Percentiles rank a stretch among this genome's conserved stretches.
phyloP scores from a whole-genome alignment of 2,797 vertebrate genomes.

The Myripristis murdjan region DNA sequence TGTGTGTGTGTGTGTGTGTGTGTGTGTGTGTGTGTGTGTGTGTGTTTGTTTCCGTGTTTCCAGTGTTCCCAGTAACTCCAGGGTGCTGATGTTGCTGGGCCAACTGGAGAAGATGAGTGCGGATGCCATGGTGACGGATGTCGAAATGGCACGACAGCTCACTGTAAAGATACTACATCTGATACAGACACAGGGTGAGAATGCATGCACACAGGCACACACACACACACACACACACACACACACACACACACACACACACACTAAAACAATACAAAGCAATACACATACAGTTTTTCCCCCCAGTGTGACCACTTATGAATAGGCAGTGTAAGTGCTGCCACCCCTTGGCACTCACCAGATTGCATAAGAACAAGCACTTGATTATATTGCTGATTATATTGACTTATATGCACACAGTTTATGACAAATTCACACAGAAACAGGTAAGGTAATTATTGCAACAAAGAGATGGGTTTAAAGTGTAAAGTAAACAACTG shows the following conservation, averaged over 20 bases:
- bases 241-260: not conserved
- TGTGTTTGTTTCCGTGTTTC: constrained; percentile 43
- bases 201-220: not conserved
- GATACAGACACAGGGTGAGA: constrained; percentile 95
- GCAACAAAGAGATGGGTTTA: too few species aligned
- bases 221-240: not conserved
- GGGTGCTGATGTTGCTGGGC: constrained; percentile 90
- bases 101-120: constrained; percentile 94
- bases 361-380: too few species aligned
- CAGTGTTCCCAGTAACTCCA: constrained; percentile 91
- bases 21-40: not conserved
- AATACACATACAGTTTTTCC: too few species aligned
- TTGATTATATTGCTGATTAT: too few species aligned
- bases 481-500: too few species aligned
- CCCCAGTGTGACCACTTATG: too few species aligned
- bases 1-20: constrained; percentile 19
- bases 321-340: too few species aligned
- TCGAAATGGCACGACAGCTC: constrained; percentile 89
- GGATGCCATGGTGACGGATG: constrained; percentile 84
- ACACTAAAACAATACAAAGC: too few species aligned
- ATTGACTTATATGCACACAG: not conserved
- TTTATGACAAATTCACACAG: not conserved
- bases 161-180: constrained; percentile 97
- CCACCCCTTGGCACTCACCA: too few species aligned
- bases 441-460: too few species aligned